Conservation (phyloP, 92 coral and sea anemone genomes). For the Scolanthus callimorphus region DNA sequence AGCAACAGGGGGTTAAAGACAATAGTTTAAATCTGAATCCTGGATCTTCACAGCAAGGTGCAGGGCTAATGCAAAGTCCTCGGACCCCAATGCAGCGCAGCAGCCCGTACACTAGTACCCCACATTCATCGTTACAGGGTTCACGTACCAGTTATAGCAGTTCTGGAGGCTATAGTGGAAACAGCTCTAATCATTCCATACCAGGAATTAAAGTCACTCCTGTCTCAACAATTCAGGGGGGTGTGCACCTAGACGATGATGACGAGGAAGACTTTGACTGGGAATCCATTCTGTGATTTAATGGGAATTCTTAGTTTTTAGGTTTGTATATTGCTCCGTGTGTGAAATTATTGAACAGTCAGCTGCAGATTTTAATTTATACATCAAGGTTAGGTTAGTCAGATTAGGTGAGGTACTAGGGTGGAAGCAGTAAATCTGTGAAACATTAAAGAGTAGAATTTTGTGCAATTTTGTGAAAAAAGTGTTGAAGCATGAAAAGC, state of each 20-base stretch:
- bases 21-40: constrained; percentile 17
- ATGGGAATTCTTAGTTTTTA: no score
- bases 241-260: constrained; percentile 61
- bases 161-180: constrained; percentile 62
- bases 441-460: no score
- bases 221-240: constrained; percentile 46
- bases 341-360: no score
- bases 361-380: no score
- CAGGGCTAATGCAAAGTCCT: constrained; percentile 32
- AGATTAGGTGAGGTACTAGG: no score
- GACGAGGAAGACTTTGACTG: constrained; percentile 99
- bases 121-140: constrained; percentile 64
- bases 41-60: constrained; percentile 14
- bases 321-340: no score
- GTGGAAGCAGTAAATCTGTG: no score
- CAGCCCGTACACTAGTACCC: constrained; percentile 36
- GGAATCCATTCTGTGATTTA: constrained; percentile 80
- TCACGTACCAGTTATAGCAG: constrained; percentile 74
- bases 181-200: constrained; percentile 54
- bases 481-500: no score
- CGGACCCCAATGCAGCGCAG: constrained; percentile 30
- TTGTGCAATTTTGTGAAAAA: no score
- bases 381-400: no score
- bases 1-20: constrained; percentile 60
- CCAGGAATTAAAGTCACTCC: constrained; percentile 78